phyloP scores from a whole-genome alignment of 1,140 invertebrate genomes.

The silkworm (Bombyx mori) region ASM3026992v2 NC_085113.1:6649501-6650000 shows the following conservation, averaged over 20 bases:
- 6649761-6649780: conserved; percentile 9
- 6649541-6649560: too few relatives aligned
- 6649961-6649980: background rate
- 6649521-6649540: too few relatives aligned
- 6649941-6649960: conserved; percentile 18
- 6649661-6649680: background rate
- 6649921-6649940: conserved; percentile 25
- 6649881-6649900: conserved; percentile 38
- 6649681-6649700: conserved; percentile 8
- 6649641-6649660: background rate
- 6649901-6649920: conserved; percentile 27
- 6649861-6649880: conserved; percentile 14
- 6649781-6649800: conserved; percentile 9
- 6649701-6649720: conserved; percentile 15
- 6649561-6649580: background rate
- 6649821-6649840: conserved; percentile 51
- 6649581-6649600: background rate
- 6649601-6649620: conserved; percentile 1
- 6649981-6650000: conserved; percentile 7
- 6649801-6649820: conserved; percentile 50
- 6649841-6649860: conserved; percentile 56
- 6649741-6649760: conserved; percentile 9
- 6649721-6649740: conserved; percentile 17
- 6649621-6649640: background rate
- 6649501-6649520: too few relatives aligned